Conservation (phyloP, 2,888 invertebrate species). For the Halocaridina rubra region DNA sequence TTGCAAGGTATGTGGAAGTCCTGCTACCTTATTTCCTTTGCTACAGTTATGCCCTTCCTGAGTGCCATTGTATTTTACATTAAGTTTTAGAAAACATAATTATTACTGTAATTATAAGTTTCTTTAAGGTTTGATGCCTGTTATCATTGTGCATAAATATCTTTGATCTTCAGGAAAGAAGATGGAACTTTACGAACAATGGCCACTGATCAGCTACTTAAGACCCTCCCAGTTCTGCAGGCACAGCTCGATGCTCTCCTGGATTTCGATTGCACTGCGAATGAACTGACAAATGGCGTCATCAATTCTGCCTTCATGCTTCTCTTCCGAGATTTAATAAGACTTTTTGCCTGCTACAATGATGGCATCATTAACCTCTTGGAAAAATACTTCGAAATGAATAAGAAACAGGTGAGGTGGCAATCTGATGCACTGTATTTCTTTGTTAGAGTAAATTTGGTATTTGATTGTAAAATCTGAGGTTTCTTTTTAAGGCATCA, state of each 20-base stretch:
- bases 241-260: conserved; percentile 93
- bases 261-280: conserved; percentile 96
- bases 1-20: no score
- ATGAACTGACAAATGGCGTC: conserved; percentile 97
- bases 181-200: conserved; percentile 96
- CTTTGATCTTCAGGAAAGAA: conserved; percentile 91
- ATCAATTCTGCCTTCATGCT: conserved; percentile 99
- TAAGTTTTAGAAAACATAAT: no score
- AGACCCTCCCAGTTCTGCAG: conserved; percentile 95
- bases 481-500: no score
- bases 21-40: no score
- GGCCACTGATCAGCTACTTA: conserved; percentile 96
- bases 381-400: conserved; percentile 99
- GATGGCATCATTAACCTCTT: conserved; percentile 98
- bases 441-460: no score
- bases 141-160: no score
- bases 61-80: no score
- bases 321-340: conserved; percentile 97
- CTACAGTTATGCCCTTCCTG: no score
- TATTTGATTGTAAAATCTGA: no score
- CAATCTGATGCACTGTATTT: no score
- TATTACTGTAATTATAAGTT: no score
- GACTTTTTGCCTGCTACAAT: conserved; percentile 99
- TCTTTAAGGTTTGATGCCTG: no score
- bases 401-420: conserved; percentile 83